These are phyloP conservation scores for Phaetusa simplex DNA, from an alignment of 2,113 vertebrate genomes.

Conservation along the genomic window DNA sequence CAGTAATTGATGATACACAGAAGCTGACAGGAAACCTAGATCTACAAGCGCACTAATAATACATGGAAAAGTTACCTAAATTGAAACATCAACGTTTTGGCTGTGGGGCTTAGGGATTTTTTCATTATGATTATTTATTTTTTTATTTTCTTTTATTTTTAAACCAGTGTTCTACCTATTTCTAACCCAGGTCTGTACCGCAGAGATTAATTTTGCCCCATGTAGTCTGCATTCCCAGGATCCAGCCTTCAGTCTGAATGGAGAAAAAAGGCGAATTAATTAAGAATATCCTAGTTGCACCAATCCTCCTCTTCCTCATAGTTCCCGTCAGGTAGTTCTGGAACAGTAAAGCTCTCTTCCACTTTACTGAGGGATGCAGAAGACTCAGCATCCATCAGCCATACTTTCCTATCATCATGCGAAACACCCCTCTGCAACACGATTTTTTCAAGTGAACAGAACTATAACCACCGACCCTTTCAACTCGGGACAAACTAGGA, in stretches of 20 bases:
- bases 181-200: neutral
- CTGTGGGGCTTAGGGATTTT: neutral
- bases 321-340: neutral
- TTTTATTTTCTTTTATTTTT: neutral
- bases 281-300: neutral
- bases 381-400: neutral
- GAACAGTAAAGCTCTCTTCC: neutral
- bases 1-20: neutral
- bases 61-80: neutral
- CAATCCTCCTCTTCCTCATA: neutral
- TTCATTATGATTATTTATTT: neutral
- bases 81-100: neutral
- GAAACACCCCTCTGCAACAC: fast-evolving
- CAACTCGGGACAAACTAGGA: neutral
- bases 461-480: neutral
- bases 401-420: neutral
- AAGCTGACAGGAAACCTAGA: neutral
- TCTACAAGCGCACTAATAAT: neutral
- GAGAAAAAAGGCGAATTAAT: neutral
- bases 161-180: neutral
- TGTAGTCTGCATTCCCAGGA: neutral
- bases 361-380: neutral
- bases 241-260: neutral
- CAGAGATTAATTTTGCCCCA: neutral
- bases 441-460: neutral